A percentile compares a stretch with the other conserved stretches of the same genome.
Evolutionary conservation across 2,888 invertebrate genomes (phyloP).

Genomic region (Calameuta filiformis): DNA sequence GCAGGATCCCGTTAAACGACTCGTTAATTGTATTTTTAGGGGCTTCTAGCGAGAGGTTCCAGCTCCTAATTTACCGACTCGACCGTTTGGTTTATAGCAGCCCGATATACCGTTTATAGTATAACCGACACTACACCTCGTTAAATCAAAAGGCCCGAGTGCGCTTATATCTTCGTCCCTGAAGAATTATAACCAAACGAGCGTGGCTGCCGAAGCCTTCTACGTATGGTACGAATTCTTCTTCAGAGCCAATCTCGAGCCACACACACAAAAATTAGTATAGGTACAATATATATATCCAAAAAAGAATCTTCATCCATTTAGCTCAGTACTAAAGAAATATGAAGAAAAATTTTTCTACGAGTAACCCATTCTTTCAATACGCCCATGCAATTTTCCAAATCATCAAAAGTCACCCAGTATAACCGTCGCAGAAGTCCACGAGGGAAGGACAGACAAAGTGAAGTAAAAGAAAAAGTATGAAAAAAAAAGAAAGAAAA

Average conservation of each 20-base stretch:
- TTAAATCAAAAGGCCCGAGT: constrained; percentile 56
- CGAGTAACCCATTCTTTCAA: neutral
- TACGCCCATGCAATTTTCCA: neutral
- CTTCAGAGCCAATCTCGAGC: neutral
- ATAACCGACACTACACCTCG: constrained; percentile 62
- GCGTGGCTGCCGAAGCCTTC: neutral
- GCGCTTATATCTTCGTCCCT: constrained; percentile 38
- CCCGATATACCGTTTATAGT: constrained; percentile 55
- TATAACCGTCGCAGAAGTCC: constrained; percentile 15
- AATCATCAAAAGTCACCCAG: constrained; percentile 11
- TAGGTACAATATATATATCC: neutral
- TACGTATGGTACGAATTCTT: neutral
- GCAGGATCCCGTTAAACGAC: constrained; percentile 53
- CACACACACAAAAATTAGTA: neutral
- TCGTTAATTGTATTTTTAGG: constrained; percentile 62
- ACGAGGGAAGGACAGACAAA: constrained; percentile 11
- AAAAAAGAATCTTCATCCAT: neutral
- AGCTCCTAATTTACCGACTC: constrained; percentile 60
- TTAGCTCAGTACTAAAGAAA: neutral
- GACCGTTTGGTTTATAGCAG: constrained; percentile 59
- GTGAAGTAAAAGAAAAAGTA: constrained; percentile 26
- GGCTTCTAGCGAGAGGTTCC: constrained; percentile 49
- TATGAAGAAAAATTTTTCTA: constrained; percentile 8
- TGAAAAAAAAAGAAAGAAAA: constrained; percentile 22
- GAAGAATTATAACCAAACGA: constrained; percentile 49